A percentile compares a stretch with the other conserved stretches of the same genome.
These are phyloP conservation scores for Habroteleia sp. DNA, from an alignment of 2,888 invertebrate species.

Conservation along the genomic window DNA sequence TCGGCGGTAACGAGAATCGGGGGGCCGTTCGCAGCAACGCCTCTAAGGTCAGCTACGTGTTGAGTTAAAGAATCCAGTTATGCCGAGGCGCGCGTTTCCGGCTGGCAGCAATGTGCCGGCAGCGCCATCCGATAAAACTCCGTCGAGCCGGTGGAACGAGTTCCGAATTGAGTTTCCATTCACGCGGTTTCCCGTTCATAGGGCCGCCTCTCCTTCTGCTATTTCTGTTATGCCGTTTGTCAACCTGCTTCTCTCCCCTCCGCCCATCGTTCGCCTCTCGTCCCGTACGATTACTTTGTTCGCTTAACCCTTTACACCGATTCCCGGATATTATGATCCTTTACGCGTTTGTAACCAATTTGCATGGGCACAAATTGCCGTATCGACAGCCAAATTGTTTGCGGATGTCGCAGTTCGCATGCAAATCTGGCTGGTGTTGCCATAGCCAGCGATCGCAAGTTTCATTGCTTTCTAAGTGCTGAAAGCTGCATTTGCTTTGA, in stretches of 20 bases:
- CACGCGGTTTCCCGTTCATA: constrained; percentile 59
- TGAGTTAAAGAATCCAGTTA: constrained; percentile 63
- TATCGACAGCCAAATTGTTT: constrained; percentile 42
- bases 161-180: constrained; percentile 64
- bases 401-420: constrained; percentile 18
- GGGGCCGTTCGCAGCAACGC: constrained; percentile 42
- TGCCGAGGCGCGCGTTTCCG: constrained; percentile 56
- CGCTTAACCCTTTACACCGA: constrained; percentile 34
- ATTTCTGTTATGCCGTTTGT: constrained; percentile 59
- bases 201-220: constrained; percentile 23
- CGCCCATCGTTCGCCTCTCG: not conserved
- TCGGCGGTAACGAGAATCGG: constrained; percentile 34
- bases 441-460: too few relatives aligned
- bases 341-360: constrained; percentile 41
- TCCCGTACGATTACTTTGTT: constrained; percentile 19
- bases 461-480: too few relatives aligned
- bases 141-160: constrained; percentile 58
- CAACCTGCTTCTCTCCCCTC: constrained; percentile 25
- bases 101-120: constrained; percentile 50
- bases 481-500: too few relatives aligned
- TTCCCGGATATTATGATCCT: constrained; percentile 47
- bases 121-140: constrained; percentile 57
- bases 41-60: constrained; percentile 58
- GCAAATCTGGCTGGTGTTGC: not conserved
- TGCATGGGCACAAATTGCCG: constrained; percentile 43